phyloP scores from a whole-genome alignment of 2,113 vertebrate species.

The Pluvialis apricaria region DNA sequence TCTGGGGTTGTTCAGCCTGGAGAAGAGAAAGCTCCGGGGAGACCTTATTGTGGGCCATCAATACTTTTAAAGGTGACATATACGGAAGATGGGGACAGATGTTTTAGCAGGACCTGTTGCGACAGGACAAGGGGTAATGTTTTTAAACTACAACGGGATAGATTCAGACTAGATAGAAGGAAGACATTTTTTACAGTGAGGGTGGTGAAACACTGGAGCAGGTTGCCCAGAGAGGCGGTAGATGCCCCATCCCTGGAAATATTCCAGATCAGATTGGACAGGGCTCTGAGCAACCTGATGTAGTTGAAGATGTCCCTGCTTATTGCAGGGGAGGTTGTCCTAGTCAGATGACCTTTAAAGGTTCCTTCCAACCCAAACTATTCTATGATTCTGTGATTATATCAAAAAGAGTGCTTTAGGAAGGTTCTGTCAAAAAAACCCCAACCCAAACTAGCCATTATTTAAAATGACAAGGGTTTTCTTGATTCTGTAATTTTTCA shows the following conservation, averaged over 20 bases:
- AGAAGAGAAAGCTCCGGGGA: background rate
- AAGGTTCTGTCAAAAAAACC: background rate
- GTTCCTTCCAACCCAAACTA: background rate
- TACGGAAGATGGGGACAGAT: background rate
- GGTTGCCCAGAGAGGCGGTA: background rate
- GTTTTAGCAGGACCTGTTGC: background rate
- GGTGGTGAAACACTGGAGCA: background rate
- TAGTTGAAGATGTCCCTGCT: background rate
- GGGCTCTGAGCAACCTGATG: background rate
- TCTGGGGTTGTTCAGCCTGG: background rate
- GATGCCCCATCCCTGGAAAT: background rate
- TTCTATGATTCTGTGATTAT: background rate
- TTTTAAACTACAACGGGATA: background rate
- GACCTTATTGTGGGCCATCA: background rate
- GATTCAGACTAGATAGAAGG: background rate
- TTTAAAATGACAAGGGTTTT: background rate
- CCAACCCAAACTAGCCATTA: background rate
- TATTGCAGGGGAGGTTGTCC: background rate
- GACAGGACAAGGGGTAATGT: background rate
- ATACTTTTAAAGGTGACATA: background rate
- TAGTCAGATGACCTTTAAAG: background rate
- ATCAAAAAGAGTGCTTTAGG: background rate
- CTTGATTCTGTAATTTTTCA: background rate
- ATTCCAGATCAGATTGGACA: background rate
- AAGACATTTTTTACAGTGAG: background rate